Conservation (phyloP, 2,888 invertebrate genomes). For the Tenthredo mesomela region DNA sequence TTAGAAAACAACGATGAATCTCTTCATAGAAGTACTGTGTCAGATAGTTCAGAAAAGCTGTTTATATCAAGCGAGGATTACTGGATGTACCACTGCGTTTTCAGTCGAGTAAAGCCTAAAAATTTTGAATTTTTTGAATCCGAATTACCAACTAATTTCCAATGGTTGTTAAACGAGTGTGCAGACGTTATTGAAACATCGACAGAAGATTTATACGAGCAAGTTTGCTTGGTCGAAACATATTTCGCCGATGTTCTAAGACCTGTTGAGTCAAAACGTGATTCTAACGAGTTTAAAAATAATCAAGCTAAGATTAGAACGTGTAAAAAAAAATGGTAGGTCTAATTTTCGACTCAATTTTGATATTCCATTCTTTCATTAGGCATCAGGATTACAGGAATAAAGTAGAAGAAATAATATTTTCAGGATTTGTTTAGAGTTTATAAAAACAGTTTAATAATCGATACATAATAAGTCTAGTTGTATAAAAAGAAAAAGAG, state of each 20-base stretch:
- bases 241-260: constrained; percentile 65
- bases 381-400: background rate
- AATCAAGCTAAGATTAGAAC: constrained; percentile 53
- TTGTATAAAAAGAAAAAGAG: background rate
- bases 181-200: constrained; percentile 71
- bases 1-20: background rate
- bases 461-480: background rate
- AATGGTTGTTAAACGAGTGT: constrained; percentile 76
- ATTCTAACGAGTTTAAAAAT: constrained; percentile 32
- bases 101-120: constrained; percentile 66
- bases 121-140: constrained; percentile 70
- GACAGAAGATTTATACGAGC: constrained; percentile 72
- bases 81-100: constrained; percentile 74
- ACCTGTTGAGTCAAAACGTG: constrained; percentile 47
- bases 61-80: constrained; percentile 72
- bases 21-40: background rate
- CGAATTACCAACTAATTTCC: constrained; percentile 72
- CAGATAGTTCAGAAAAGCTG: constrained; percentile 57
- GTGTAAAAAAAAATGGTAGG: constrained; percentile 57
- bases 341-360: background rate
- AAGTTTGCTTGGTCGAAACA: constrained; percentile 72
- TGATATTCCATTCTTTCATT: too few species aligned
- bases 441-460: background rate
- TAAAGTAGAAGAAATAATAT: background rate
- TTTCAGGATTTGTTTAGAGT: background rate